Base-by-base conservation (phyloP, 2,888 invertebrate species). In the Stenichneumon culpator region DNA sequence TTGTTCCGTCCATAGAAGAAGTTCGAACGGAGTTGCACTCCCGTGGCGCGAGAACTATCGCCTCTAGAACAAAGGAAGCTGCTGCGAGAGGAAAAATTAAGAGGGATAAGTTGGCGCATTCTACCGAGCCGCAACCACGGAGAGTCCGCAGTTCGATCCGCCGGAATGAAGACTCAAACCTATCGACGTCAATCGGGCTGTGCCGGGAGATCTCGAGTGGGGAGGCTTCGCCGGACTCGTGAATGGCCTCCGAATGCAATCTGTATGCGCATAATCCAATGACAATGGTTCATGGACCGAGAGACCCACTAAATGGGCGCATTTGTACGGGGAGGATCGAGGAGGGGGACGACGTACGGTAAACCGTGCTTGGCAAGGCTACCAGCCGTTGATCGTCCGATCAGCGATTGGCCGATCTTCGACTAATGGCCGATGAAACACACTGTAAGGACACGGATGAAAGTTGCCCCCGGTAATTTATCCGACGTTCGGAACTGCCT, bases 191-290 rank as follows among this genome's bases (percentile, higher is more conserved):
- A 47, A 47, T 47, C 44, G 44, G 44, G 16, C 1, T 4, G 16
- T 0, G 44, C 44, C 3, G 44, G 44, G 79, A 65, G 72, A 60
- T 50, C 50, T 67, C 22, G 32, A 60, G 54, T 22, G 36, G 60
- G 74, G 63, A 36, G 77, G 80, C 54, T 74, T 68, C 63, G 54
- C 47, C 75, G 77, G 79, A 82, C 54, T 28, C 73, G 77, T 69
- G 72, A 77, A 70, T 80, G 80, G 44, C 1, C 11, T 16, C 22
- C 70, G 65, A 82, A 52, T 57, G 86, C 85, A 88, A 88, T 90
- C 86, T 87, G 87, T 87, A 88, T 86, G 87, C 87, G 83, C 89
- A 88, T 90, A 91, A 91, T 91, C 91, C 90, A 72, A 73, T 77
- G 88, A 91, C 90, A 91, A 90, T 90, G 88, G 88, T 73, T 86